Evolutionary conservation across 2,888 invertebrate genomes (phyloP).

Genomic region (Sinopyrophorus schimmeli): DNA sequence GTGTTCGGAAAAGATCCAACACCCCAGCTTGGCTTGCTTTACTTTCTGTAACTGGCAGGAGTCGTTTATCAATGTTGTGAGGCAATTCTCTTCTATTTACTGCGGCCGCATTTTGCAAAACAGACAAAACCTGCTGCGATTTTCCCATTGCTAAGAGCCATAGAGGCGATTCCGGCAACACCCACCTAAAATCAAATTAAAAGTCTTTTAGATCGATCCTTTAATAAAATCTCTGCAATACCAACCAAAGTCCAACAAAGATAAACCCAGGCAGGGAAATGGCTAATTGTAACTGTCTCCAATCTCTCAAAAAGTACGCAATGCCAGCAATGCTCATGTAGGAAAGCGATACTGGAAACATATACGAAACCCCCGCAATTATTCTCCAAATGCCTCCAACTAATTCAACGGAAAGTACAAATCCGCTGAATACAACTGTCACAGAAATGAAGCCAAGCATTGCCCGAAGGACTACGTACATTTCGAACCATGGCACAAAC

Average conservation of each 20-base stretch:
- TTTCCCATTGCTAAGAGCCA: conserved; percentile 76
- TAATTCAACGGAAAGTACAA: conserved; percentile 77
- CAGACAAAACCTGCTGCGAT: conserved; percentile 68
- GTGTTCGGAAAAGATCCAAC: conserved; percentile 68
- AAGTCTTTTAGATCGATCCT: conserved; percentile 3
- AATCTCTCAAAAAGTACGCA: conserved; percentile 71
- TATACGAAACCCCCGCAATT: conserved; percentile 77
- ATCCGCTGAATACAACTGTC: conserved; percentile 80
- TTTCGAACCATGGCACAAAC: conserved; percentile 69
- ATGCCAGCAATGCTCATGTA: conserved; percentile 74
- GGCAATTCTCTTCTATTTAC: conserved; percentile 69
- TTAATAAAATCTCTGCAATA: conserved; percentile 24
- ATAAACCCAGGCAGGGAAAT: conserved; percentile 73
- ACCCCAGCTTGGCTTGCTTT: conserved; percentile 59
- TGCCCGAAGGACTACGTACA: conserved; percentile 71
- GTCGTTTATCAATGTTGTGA: conserved; percentile 69
- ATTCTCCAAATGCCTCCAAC: conserved; percentile 81
- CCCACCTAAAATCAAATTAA: conserved; percentile 61
- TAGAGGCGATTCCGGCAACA: conserved; percentile 78
- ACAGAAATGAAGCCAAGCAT: conserved; percentile 76
- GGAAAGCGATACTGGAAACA: conserved; percentile 77
- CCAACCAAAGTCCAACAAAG: conserved; percentile 69
- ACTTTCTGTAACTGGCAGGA: conserved; percentile 57
- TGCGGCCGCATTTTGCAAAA: conserved; percentile 67
- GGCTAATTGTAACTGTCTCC: conserved; percentile 72